Evolutionary conservation across 2,888 invertebrate species (phyloP).

Genomic region (Urechis unicinctus): DNA sequence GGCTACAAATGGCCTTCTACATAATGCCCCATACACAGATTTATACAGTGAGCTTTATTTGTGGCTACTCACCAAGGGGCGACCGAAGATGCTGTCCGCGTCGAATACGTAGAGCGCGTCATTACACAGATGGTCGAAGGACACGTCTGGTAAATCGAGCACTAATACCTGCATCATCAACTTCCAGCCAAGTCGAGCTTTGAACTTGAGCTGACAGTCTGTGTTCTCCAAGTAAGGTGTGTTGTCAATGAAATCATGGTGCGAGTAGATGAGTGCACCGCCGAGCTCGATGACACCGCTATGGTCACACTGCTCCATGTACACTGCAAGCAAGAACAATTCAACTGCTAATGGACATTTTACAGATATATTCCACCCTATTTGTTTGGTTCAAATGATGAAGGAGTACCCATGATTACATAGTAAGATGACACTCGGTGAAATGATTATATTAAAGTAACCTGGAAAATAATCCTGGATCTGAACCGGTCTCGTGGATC

Average conservation of each 20-base stretch:
- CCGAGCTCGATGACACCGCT: constrained; percentile 31
- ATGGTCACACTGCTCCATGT: constrained; percentile 38
- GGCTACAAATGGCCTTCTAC: too few species aligned
- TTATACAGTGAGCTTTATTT: too few species aligned
- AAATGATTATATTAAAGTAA: too few species aligned
- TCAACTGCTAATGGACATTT: too few species aligned
- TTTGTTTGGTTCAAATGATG: too few species aligned
- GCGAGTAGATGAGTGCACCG: constrained; percentile 42
- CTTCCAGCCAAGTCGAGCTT: constrained; percentile 31
- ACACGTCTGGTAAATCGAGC: constrained; percentile 39
- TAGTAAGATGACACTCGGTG: too few species aligned
- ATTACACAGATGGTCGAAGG: constrained; percentile 29
- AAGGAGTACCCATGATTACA: too few species aligned
- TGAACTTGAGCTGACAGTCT: constrained; percentile 39
- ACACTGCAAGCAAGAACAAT: constrained; percentile 42
- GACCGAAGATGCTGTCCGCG: constrained; percentile 29
- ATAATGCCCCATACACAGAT: too few species aligned
- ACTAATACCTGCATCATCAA: constrained; percentile 38
- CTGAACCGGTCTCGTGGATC: too few species aligned
- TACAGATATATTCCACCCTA: too few species aligned
- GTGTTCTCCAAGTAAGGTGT: constrained; percentile 28
- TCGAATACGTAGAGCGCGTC: constrained; percentile 46
- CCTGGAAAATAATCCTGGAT: too few species aligned
- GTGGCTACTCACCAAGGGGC: constrained; percentile 39
- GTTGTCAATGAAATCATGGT: constrained; percentile 21